Conservation (phyloP, 2,113 vertebrate genomes). For the Mustela nigripes region DNA sequence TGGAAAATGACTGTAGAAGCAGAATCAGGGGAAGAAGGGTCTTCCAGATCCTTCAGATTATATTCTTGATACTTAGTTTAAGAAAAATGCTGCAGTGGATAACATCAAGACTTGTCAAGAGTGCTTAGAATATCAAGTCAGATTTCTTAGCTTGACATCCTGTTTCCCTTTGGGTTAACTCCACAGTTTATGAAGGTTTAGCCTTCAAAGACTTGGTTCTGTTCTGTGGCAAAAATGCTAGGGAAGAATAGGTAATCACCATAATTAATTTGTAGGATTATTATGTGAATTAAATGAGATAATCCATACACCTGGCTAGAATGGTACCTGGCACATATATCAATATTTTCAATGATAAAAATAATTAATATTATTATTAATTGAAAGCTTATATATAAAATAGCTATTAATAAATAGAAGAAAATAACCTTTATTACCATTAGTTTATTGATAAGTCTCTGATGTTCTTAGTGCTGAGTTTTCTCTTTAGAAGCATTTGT, state of each 20-base stretch:
- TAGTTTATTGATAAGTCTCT: background rate
- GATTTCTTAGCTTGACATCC: background rate
- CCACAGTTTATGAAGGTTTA: background rate
- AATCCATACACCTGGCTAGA: background rate
- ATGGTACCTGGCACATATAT: background rate
- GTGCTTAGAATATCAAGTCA: background rate
- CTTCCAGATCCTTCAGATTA: background rate
- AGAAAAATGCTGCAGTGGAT: background rate
- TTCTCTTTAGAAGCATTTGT: conserved; percentile 24
- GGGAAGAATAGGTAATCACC: background rate
- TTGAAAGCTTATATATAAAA: background rate
- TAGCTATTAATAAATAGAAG: background rate
- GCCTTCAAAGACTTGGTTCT: background rate
- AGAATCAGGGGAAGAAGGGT: background rate
- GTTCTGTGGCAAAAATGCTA: background rate
- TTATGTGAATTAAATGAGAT: background rate
- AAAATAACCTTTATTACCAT: background rate
- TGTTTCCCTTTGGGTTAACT: background rate
- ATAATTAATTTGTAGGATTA: background rate
- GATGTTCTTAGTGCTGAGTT: background rate
- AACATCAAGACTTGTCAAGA: background rate
- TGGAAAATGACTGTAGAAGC: background rate
- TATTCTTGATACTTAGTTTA: background rate
- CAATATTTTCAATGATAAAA: background rate
- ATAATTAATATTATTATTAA: background rate